A percentile compares a stretch with the other conserved stretches of the same genome.
Evolutionary conservation across 2,113 vertebrate species (phyloP).

Genomic region (Nannobrachium achirus): DNA sequence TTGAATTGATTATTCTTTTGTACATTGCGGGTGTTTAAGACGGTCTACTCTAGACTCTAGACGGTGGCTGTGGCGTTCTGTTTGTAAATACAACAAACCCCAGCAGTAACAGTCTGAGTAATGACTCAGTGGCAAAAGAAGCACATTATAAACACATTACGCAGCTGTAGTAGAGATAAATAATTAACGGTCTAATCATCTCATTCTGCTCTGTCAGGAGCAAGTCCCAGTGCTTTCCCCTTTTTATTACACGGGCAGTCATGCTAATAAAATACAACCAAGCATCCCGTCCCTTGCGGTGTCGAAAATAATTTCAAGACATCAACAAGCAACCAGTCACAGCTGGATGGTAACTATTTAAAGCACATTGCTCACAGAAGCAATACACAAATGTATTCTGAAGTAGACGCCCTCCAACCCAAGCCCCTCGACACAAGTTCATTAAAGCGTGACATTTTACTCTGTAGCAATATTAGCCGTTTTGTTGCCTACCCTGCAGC

Average conservation of each 20-base stretch:
- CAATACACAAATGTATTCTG: conserved; percentile 22
- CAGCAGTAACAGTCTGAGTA: not conserved
- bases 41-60: too few relatives aligned
- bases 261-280: not conserved
- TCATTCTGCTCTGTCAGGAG: not conserved
- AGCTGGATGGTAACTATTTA: too few relatives aligned
- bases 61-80: not conserved
- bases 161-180: conserved; percentile 5
- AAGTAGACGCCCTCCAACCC: conserved; percentile 29
- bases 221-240: not conserved
- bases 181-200: conserved; percentile 17
- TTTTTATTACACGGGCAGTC: conserved; percentile 8
- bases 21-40: too few relatives aligned
- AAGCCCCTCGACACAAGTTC: not conserved
- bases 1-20: too few relatives aligned
- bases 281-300: not conserved
- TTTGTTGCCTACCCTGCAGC: too few relatives aligned
- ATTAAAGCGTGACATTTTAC: not conserved
- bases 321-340: too few relatives aligned
- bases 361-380: not conserved
- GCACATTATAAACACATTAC: conserved; percentile 12
- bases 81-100: conserved; percentile 5
- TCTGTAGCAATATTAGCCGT: not conserved
- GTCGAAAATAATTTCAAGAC: not conserved
- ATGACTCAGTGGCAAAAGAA: not conserved